Conservation (phyloP, 2,888 invertebrate genomes). For the Stenodema calcarata region DNA sequence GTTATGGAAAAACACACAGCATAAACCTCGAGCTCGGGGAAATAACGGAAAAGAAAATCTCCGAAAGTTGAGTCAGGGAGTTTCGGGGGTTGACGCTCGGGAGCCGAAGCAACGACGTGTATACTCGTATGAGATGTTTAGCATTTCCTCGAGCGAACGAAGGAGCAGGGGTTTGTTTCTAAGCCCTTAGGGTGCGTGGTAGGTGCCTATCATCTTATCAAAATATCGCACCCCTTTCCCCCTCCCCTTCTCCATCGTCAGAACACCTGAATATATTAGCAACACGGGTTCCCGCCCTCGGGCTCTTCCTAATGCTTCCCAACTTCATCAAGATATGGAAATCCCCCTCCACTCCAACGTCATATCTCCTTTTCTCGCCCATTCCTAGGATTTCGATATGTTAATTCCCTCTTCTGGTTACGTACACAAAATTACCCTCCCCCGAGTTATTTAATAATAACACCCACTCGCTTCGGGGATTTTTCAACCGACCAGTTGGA, state of each 20-base stretch:
- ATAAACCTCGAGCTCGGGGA: background rate
- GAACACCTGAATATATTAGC: slow-evolving; percentile 50
- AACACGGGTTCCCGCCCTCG: slow-evolving; percentile 22
- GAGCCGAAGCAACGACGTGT: background rate
- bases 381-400: slow-evolving; percentile 23
- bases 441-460: background rate
- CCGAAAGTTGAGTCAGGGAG: background rate
- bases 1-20: background rate
- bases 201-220: slow-evolving; percentile 50
- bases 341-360: background rate
- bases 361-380: slow-evolving; percentile 19
- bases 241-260: background rate
- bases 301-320: slow-evolving; percentile 45
- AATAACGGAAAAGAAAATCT: background rate
- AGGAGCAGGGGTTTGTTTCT: slow-evolving; percentile 35
- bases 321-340: slow-evolving; percentile 50
- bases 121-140: slow-evolving; percentile 22
- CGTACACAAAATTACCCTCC: slow-evolving; percentile 13
- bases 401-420: slow-evolving; percentile 3
- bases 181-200: slow-evolving; percentile 44
- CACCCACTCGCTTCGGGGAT: background rate
- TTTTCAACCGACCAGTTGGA: background rate
- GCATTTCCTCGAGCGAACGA: background rate
- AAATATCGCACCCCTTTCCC: slow-evolving; percentile 44
- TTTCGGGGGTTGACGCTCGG: background rate